Base-by-base conservation (phyloP, 2,113 vertebrate genomes). In the Pithys albifrons region DNA sequence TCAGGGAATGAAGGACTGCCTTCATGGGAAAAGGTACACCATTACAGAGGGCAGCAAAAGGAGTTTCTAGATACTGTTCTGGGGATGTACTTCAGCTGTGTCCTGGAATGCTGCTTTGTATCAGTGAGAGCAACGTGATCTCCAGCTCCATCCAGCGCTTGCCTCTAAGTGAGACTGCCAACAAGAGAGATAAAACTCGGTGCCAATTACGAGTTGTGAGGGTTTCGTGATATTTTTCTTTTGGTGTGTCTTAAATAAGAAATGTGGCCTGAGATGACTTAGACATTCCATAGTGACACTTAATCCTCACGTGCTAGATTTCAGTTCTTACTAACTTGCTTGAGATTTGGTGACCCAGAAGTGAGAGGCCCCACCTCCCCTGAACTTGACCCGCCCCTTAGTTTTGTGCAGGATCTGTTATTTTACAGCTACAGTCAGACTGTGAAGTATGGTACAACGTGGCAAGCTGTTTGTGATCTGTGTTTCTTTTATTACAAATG, bases 401-500 rank as follows among this genome's bases (percentile, higher is more conserved):
- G 61, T 82, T 89, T 90, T 96, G 96, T 95, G 93, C 80, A 97
- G 95, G 96, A 92, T 91, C 95, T 86, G 81, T 92, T 88, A 61
- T 91, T 86, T 69, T 29, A 76, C 65, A 84, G 96, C 92, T 97
- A 98, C 96, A 89, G 97, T 97, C 96, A 96, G 52, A 96, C 91
- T 90, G 92, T 96, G 96, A 96, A 93, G 85, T 95, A 94, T 77
- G 96, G 95, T 96, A 97, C 82, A 77, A 88, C 6, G 78, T 89
- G 93, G 98, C 97, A 98, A 98, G 98, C 98, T 92, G 89, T 97
- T 97, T 96, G 98, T 98, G 98, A 98, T 98, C 96, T 83, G 98
- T 98, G 98, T 98, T 97, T 96, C 43, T 96, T 97, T 98, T 97
- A 94, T 97, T 96, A 97, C 94, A 98, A 97, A 96, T 79, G 97